Base-by-base conservation (phyloP, 2,888 invertebrate species). In the Synanthedon myopaeformis region DNA sequence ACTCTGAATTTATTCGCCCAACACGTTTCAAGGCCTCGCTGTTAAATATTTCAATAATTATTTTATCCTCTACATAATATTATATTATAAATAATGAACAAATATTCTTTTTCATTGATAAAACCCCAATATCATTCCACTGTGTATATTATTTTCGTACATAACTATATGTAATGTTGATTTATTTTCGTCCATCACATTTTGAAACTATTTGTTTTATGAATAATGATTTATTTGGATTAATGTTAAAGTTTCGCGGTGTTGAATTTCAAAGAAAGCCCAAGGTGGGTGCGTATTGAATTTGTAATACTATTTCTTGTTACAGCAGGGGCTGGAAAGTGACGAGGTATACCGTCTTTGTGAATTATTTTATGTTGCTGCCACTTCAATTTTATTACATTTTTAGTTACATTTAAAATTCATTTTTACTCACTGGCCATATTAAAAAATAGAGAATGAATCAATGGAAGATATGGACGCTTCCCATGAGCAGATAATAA, bases 271-370 rank as follows among this genome's bases (percentile, higher is more conserved):
- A 35, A 70, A 75, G 71, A 72, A 70, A 74, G 73, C 85, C 85
- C 84, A 83, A 84, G 85, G 85, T 85, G 87, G 87, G 87, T 87
- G 87, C 85, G 78, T 86, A 87, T 84, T 86, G 86, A 87, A 84
- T 81, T 80, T 86, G 83, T 86, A 80, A 85, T 87, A 82, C 77
- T 79, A 79, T 87, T 87, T 87, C 87, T 90, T 92, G 91, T 90
- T 91, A 90, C 92, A 94, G 94, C 93, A 94, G 93, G 94, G 93
- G 93, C 93, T 94, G 94, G 94, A 94, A 92, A 93, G 93, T 91
- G 94, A 94, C 90, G 94, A 94, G 94, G 94, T 94, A 92, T 89
- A 89, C 84, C 86, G 86, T 86, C 81, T 88, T 86, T 86, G 82
- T 82, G 82, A 85, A 83, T 83, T 86, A 77, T 84, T 84, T 87